Evolutionary conservation across 2,888 invertebrate genomes (phyloP), one percentile per base, ranked within the genome.

Genomic region (Limnephilus lunatus): DNA sequence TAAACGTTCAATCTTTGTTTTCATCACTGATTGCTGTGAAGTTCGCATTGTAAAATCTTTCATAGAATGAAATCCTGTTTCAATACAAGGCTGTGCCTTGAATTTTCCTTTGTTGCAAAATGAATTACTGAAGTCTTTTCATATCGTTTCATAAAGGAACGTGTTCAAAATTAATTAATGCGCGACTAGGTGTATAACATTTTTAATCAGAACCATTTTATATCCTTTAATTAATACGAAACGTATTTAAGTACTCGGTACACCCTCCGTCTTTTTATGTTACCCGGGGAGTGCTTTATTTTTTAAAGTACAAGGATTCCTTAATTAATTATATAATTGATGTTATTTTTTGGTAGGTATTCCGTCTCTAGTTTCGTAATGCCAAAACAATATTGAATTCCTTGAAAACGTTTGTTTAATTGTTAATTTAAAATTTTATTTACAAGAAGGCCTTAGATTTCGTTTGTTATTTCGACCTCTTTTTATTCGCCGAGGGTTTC

Each of bases 91-190:
- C 68, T 32, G 25, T 7, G 32, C 88, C 68, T 88, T 88, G 30
- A 32, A 86, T 44, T 86, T 15, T 32, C 53, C 68, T 88, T 53
- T 88, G 32, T 68, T 88, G 68, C 68, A 80, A 35, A 32, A 80
- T 68, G 68, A 88, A 88, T 88, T 88, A 88, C 88, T 11, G 25
- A 68, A 25, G 68, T 35, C 80, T 88, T 68, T 88, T 88, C 80
- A 88, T 35, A 32, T 25, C 53, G 39, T 88, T 80, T 44, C 11
- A 25, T 68, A 88, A 44, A 80, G 80, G 68, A n/a, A 35, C 68
- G 68, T 88, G 68, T 88, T 80, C 9, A 15, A 80, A 32, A 35
- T 81, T 81, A 80, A 89, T 85, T 32, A 35, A 85, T 68, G 68
- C 68, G 68, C 25, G 68, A 68, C 68, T 68, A 25, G 68, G 68